phyloP scores from a whole-genome alignment of 2,113 vertebrate genomes.

The Laticauda colubrina region DNA sequence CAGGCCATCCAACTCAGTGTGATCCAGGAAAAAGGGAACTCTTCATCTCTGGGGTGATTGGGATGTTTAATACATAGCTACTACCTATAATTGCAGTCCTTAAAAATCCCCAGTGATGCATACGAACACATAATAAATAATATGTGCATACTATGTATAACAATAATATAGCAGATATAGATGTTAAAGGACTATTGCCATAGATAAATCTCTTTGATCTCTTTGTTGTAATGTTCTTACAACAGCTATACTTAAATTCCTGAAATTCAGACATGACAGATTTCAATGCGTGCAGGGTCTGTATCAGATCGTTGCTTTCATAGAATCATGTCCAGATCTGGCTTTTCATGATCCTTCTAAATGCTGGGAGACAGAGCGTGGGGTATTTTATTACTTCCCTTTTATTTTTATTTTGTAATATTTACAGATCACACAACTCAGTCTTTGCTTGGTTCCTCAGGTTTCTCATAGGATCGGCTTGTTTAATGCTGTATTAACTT shows the following conservation, averaged over 20 bases:
- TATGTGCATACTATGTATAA: background rate
- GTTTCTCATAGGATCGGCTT: background rate
- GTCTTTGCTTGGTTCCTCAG: background rate
- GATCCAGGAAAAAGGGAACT: background rate
- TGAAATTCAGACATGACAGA: background rate
- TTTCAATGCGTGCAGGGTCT: background rate
- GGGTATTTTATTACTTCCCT: background rate
- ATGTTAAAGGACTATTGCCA: background rate
- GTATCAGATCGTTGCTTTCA: background rate
- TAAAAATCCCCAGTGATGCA: background rate
- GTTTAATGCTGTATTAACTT: background rate
- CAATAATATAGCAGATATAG: background rate
- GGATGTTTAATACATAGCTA: background rate
- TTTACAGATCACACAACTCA: background rate
- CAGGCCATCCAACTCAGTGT: background rate
- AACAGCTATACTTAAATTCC: background rate
- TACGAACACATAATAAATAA: background rate
- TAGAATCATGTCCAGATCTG: background rate
- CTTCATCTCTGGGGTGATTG: background rate
- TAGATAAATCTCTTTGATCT: background rate
- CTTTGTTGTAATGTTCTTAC: background rate
- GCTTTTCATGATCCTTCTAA: background rate
- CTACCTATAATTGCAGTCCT: background rate
- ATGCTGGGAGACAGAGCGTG: background rate
- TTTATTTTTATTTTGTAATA: background rate